Evolutionary conservation across 2,113 vertebrate genomes (phyloP).

Genomic region (Campylomormyrus numenius): DNA sequence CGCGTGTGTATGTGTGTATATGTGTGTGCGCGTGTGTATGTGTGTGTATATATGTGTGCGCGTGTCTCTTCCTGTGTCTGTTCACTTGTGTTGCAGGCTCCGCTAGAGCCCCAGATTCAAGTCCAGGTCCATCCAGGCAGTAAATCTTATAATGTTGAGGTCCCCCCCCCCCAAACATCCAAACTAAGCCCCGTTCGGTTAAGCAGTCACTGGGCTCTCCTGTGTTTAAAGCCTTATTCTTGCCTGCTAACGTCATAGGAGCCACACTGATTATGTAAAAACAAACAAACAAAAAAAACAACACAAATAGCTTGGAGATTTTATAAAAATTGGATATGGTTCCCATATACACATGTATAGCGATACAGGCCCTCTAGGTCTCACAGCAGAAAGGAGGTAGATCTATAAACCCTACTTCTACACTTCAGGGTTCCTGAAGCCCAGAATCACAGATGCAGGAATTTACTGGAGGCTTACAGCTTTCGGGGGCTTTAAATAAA

Average conservation of each 20-base stretch:
- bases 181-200: not conserved
- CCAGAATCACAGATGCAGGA: not conserved
- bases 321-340: not conserved
- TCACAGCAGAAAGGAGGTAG: not conserved
- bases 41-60: constrained; percentile 23
- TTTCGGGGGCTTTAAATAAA: not conserved
- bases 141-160: not conserved
- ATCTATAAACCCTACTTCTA: not conserved
- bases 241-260: not conserved
- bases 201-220: not conserved
- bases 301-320: not conserved
- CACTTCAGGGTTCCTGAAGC: not conserved
- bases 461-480: not conserved
- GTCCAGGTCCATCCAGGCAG: not conserved
- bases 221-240: not conserved
- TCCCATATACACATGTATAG: not conserved
- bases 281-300: not conserved
- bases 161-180: not conserved
- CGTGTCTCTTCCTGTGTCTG: constrained; percentile 18
- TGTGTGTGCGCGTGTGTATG: not conserved
- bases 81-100: constrained; percentile 7
- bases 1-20: constrained; percentile 22
- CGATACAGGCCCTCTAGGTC: not conserved
- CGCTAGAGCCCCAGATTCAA: not conserved
- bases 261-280: not conserved